Evolutionary conservation across 2,888 invertebrate species (phyloP), one percentile per base, ranked within the genome.

Genomic region (Abrostola triplasia): DNA sequence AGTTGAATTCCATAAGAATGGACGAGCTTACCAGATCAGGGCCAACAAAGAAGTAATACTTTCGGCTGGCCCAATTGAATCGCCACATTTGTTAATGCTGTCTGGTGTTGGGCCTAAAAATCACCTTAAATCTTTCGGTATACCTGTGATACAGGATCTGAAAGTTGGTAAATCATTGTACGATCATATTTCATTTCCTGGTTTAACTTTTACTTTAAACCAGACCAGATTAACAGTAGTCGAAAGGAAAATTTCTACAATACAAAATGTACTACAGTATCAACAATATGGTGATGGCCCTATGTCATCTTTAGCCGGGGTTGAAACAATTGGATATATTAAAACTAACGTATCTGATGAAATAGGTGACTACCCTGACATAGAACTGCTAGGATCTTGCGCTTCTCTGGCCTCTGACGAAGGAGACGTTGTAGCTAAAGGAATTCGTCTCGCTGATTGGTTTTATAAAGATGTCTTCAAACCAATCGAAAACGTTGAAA

Each of bases 11-110:
- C 76, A 85, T 40, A 89, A 85, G 69, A 89, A 89, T 24, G 89
- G 90, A 13, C 76, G 96, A 94, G 49, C 96, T 5, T 92, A 91
- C 70, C 81, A 83, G 71, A 90, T 93, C 48, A 76, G 77, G 67
- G 93, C 93, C 6, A 90, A 85, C 0, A 96, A 95, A 73, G 96
- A 96, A 85, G 95, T 96, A 0, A 92, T 96, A 50, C 77, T 96
- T 7, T 96, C 96, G 8, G 97, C 97, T 0, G 97, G 98, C 0
- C 96, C 97, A 0, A 96, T 98, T 70, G 97, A 97, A 88, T 96
- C 97, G 0, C 97, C 98, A 0, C 97, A 98, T 87, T 85, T 98
- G 10, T 80, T 96, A 13, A 96, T 96, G 96, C 87, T 96, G 1
- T 96, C 96, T 0, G 96, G 96, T 0, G 88, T 97, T 10, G 97